A percentile compares a stretch with the other conserved stretches of the same genome.
phyloP scores from a whole-genome alignment of 2,113 vertebrate species.

The Noturus placidus region DNA sequence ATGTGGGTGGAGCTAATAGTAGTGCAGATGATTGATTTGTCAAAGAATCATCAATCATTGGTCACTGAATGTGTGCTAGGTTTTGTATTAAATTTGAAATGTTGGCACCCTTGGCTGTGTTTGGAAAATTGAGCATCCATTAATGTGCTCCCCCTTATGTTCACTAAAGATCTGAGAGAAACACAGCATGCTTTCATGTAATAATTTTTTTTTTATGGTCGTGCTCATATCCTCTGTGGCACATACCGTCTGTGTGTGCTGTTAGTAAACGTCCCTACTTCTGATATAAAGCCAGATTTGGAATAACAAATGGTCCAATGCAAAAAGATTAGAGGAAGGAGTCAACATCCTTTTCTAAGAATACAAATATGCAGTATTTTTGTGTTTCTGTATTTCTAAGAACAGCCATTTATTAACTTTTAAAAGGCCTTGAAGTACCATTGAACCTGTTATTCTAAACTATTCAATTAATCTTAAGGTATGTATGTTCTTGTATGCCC shows the following conservation, averaged over 20 bases:
- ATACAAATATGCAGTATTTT: not conserved
- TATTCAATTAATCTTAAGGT: not conserved
- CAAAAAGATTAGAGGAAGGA: not conserved
- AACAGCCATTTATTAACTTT: not conserved
- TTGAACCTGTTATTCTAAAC: not conserved
- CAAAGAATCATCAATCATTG: not conserved
- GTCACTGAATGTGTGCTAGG: not conserved
- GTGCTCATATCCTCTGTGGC: not conserved
- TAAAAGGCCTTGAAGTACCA: not conserved
- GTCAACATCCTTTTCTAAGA: not conserved
- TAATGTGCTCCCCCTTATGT: not conserved
- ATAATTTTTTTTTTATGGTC: too few species aligned
- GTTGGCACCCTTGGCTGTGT: not conserved
- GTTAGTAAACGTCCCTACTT: not conserved
- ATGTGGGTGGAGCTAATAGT: not conserved
- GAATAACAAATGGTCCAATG: constrained; percentile 5
- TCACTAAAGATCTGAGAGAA: not conserved
- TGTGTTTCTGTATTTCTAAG: not conserved
- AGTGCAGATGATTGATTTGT: not conserved
- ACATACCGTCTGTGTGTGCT: not conserved
- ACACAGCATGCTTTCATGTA: not conserved
- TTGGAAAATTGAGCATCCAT: not conserved
- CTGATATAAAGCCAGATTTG: constrained; percentile 14
- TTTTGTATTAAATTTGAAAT: not conserved
- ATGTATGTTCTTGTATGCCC: not conserved